Evolutionary conservation across 2,113 vertebrate species (phyloP).

Genomic region (Lagenorhynchus albirostris): DNA sequence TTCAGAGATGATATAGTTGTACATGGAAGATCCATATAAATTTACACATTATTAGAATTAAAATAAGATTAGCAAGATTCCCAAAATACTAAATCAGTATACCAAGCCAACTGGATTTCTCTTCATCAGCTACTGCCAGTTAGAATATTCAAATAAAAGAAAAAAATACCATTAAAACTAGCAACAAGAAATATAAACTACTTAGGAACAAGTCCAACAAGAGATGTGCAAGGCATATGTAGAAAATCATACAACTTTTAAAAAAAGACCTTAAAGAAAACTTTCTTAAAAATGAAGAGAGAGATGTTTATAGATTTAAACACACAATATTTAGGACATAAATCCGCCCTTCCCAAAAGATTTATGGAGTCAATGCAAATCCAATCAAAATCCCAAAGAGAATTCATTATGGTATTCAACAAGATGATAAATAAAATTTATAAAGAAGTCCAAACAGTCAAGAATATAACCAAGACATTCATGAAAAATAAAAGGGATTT

Average conservation of each 20-base stretch:
- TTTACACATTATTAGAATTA: constrained; percentile 5
- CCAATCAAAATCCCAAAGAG: not conserved
- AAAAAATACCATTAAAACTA: not conserved
- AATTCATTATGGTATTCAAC: not conserved
- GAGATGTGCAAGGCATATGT: not conserved
- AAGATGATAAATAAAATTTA: not conserved
- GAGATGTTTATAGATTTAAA: not conserved
- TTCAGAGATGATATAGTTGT: not conserved
- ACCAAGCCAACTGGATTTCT: constrained; percentile 1
- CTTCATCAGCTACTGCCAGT: not conserved
- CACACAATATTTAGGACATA: not conserved
- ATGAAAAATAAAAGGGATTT: not conserved
- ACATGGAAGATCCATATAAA: not conserved
- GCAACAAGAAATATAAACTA: not conserved
- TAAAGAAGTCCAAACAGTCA: not conserved
- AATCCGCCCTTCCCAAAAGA: not conserved
- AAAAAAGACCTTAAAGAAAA: not conserved
- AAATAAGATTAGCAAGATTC: not conserved
- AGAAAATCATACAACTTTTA: not conserved
- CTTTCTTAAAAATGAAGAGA: not conserved
- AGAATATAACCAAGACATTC: not conserved
- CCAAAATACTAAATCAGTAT: not conserved
- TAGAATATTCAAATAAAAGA: not conserved
- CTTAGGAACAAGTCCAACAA: not conserved
- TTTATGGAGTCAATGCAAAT: not conserved